These are phyloP conservation scores for Ceratina australensis DNA, from an alignment of 1,140 invertebrate species.

Conservation along the genomic window DNA sequence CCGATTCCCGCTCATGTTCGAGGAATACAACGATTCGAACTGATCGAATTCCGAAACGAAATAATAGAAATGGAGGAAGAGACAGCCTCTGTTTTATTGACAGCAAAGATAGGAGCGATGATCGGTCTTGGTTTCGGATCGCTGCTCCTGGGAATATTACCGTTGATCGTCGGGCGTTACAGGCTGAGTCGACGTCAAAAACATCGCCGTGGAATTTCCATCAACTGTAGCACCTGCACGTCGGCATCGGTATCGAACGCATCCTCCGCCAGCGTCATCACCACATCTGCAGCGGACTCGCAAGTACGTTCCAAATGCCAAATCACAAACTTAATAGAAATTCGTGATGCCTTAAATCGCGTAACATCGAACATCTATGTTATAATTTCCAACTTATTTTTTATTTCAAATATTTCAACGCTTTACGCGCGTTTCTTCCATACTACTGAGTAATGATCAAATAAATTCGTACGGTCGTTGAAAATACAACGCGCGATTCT, in stretches of 20 bases:
- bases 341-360: too few species aligned
- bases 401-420: too few species aligned
- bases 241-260: constrained; percentile 60
- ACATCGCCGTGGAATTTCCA: constrained; percentile 67
- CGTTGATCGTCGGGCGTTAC: constrained; percentile 78
- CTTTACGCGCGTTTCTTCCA: neutral
- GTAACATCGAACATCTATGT: neutral
- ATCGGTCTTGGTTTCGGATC: constrained; percentile 80
- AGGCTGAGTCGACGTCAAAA: constrained; percentile 66
- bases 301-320: constrained; percentile 49
- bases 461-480: too few species aligned
- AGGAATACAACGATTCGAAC: neutral
- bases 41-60: too few species aligned
- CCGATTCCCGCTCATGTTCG: neutral
- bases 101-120: constrained; percentile 81
- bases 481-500: too few species aligned
- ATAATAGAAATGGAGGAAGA: constrained; percentile 44
- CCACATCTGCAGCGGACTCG: constrained; percentile 33
- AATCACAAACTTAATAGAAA: neutral
- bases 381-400: too few species aligned
- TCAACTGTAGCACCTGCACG: constrained; percentile 66
- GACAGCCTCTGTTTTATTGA: constrained; percentile 61
- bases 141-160: constrained; percentile 79
- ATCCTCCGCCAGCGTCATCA: constrained; percentile 39
- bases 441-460: too few species aligned